These are phyloP conservation scores for Myotis lucifugus DNA, from an alignment of 2,113 vertebrate genomes.

Conservation along the genomic window DNA sequence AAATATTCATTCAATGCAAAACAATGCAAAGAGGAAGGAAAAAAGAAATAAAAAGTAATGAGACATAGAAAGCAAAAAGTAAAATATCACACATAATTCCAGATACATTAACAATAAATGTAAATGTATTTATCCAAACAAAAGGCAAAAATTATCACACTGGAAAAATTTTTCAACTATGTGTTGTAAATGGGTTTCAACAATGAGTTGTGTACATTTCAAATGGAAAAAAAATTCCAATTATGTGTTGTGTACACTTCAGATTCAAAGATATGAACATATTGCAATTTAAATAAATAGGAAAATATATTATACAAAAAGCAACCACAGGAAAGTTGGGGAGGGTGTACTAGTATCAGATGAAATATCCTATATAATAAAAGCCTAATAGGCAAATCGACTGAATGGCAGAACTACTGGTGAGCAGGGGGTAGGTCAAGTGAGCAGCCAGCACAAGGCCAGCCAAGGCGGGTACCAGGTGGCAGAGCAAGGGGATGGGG, in stretches of 20 bases:
- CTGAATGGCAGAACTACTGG: too few species aligned
- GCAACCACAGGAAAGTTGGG: neutral
- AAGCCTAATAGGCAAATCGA: too few species aligned
- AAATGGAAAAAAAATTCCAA: neutral
- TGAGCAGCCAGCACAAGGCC: too few species aligned
- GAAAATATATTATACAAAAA: neutral
- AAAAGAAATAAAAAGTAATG: neutral
- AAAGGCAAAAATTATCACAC: neutral
- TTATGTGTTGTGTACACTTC: neutral
- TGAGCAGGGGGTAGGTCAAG: too few species aligned
- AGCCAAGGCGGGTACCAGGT: too few species aligned
- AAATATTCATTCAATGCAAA: slow-evolving; percentile 8
- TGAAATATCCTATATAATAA: neutral
- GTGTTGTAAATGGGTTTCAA: neutral
- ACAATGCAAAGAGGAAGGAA: neutral
- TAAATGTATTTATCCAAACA: neutral
- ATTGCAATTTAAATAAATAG: neutral
- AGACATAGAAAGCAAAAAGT: neutral
- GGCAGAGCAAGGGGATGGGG: too few species aligned
- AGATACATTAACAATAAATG: neutral
- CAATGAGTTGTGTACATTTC: neutral
- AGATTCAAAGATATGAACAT: neutral
- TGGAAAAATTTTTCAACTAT: neutral
- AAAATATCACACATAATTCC: neutral
- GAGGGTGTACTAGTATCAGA: neutral